Percentiles rank a stretch among this genome's conserved stretches.
Conservation (phyloP, 2,888 invertebrate genomes). For the Drosophila testacea region DNA sequence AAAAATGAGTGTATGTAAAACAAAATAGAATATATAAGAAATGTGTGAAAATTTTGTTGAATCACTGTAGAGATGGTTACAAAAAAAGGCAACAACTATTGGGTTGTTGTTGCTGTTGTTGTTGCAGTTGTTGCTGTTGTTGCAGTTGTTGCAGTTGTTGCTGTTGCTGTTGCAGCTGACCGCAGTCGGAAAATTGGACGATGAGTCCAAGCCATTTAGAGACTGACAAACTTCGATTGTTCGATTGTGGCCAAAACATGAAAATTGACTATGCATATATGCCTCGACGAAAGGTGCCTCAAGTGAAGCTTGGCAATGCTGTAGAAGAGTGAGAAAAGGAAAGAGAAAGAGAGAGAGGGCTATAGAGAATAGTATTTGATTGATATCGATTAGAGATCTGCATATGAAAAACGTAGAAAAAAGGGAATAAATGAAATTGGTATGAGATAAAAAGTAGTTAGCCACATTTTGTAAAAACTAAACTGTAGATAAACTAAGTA, state of each 20-base stretch:
- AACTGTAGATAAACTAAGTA: too few species aligned
- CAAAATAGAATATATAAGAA: too few species aligned
- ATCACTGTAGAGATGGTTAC: too few species aligned
- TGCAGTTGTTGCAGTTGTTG: background rate
- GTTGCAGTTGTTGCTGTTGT: background rate
- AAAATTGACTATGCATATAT: constrained; percentile 13
- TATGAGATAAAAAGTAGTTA: background rate
- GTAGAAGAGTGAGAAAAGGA: too few species aligned
- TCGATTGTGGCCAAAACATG: constrained; percentile 13
- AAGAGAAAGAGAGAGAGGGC: too few species aligned
- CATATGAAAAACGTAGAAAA: too few species aligned
- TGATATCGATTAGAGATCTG: constrained; percentile 1
- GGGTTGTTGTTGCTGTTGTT: background rate
- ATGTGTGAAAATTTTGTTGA: too few species aligned
- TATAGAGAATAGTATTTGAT: too few species aligned
- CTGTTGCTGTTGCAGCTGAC: constrained; percentile 11
- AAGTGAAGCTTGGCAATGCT: background rate
- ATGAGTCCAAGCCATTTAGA: constrained; percentile 19
- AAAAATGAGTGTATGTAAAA: too few species aligned
- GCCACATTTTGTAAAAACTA: too few species aligned
- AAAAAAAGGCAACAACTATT: background rate
- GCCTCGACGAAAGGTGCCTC: background rate
- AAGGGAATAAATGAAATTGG: background rate
- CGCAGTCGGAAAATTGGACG: constrained; percentile 23
- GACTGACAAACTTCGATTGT: constrained; percentile 19